Base-by-base conservation (phyloP, 1,140 invertebrate genomes). In the Luehdorfia chinensis region DNA sequence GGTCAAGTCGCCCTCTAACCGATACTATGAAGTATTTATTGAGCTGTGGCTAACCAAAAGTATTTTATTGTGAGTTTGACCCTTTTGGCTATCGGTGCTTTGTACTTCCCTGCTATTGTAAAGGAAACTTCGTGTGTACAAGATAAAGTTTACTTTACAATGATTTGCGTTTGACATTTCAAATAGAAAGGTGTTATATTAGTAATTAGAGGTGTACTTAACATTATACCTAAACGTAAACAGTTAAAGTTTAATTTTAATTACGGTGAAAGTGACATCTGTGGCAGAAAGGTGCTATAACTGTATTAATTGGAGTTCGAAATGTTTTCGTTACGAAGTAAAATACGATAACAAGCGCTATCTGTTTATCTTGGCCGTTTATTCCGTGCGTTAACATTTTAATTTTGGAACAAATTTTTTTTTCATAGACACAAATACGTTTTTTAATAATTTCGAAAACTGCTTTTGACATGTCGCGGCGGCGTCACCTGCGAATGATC, bases 21-120 rank as follows among this genome's bases (percentile, higher is more conserved):
- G 74, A 80, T 81, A 79, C 77, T 84, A 81, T 79, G 75, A 84
- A 81, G 77, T 84, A 84, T 84, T 84, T 84, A 84, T 84, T 76
- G 80, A 81, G 68, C 71, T 80, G 80, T 55, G 80, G 80, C 58
- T 73, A 48, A 80, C 77, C 80, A 47, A 71, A 79, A 80, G 69
- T 78, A 81, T 78, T 81, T 74, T 76, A 84, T 81, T 81, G 75
- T 81, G 60, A 53, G 69, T 68, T 68, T 55, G 55, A 66, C 71
- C 75, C 74, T 79, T 80, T 80, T 53, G 52, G 15, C 36, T 16
- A 13, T 14, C 30, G 49, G 43, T 47, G 50, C 31, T 53, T 50
- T 58, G 31, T 53, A 36, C 47, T 30, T 41, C 28, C 1, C 5
- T 0, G 12, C 14, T 16, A 45, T 25, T 11, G 23, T 4, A 48